These are phyloP conservation scores for Pygoscelis adeliae DNA, from an alignment of 2,113 vertebrate genomes.

Conservation along the genomic window DNA sequence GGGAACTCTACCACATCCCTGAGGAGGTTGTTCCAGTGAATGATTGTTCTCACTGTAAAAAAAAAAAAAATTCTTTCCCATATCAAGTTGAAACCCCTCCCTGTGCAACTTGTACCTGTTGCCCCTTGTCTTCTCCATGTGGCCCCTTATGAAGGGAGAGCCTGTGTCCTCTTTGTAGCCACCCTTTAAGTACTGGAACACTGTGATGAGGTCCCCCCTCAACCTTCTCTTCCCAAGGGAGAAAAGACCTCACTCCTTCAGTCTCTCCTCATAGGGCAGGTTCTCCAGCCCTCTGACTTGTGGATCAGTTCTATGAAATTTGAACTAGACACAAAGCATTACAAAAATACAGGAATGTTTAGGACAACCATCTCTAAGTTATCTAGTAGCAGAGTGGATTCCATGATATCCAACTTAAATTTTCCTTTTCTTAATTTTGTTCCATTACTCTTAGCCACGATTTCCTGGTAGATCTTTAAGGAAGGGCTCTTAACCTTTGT, in stretches of 20 bases:
- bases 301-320: background rate
- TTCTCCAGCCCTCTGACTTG: background rate
- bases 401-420: background rate
- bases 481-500: background rate
- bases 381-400: background rate
- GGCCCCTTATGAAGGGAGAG: background rate
- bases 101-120: background rate
- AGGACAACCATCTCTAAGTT: background rate
- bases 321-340: background rate
- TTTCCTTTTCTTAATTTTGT: background rate
- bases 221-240: background rate
- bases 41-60: background rate
- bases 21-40: background rate
- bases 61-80: background rate
- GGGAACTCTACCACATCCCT: background rate
- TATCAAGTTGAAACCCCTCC: background rate
- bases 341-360: background rate
- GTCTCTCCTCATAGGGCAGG: background rate
- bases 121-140: background rate
- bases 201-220: background rate
- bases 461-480: background rate
- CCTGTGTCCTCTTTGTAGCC: background rate
- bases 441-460: background rate
- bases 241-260: background rate
- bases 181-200: background rate